These are phyloP conservation scores for Manis pentadactyla DNA, from an alignment of 2,797 vertebrate genomes.

Conservation along the genomic window DNA sequence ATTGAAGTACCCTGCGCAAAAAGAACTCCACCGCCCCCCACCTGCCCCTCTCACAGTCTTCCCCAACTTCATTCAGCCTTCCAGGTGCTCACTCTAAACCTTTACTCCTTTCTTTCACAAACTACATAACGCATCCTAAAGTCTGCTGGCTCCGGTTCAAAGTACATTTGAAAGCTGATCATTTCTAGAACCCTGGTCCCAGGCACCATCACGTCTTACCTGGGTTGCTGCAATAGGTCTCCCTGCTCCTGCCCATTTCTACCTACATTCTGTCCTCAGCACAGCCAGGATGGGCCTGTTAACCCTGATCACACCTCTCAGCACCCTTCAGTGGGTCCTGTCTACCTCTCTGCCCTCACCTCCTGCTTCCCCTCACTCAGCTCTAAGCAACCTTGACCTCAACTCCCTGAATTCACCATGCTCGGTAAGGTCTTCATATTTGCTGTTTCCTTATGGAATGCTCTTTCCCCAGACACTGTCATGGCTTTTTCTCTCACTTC, in stretches of 20 bases:
- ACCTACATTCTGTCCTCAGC: background rate
- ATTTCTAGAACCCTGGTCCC: background rate
- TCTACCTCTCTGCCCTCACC: background rate
- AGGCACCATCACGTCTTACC: background rate
- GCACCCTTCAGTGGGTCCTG: background rate
- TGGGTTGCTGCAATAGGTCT: no score
- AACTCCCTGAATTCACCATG: background rate
- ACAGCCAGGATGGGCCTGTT: background rate
- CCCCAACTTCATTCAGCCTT: background rate
- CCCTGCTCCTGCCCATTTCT: background rate
- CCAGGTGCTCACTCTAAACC: background rate
- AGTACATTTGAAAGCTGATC: background rate
- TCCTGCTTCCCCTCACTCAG: background rate
- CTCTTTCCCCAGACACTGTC: background rate
- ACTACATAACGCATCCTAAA: background rate
- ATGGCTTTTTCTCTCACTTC: background rate
- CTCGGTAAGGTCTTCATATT: no score
- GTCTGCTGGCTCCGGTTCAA: background rate
- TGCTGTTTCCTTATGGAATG: background rate
- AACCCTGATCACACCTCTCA: background rate
- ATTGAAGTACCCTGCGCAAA: background rate
- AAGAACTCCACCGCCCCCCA: background rate
- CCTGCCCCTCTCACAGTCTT: background rate
- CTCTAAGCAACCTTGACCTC: background rate
- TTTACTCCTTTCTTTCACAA: background rate